phyloP scores from a whole-genome alignment of 2,797 vertebrate genomes.

The Oryzias dopingdopingensis region DNA sequence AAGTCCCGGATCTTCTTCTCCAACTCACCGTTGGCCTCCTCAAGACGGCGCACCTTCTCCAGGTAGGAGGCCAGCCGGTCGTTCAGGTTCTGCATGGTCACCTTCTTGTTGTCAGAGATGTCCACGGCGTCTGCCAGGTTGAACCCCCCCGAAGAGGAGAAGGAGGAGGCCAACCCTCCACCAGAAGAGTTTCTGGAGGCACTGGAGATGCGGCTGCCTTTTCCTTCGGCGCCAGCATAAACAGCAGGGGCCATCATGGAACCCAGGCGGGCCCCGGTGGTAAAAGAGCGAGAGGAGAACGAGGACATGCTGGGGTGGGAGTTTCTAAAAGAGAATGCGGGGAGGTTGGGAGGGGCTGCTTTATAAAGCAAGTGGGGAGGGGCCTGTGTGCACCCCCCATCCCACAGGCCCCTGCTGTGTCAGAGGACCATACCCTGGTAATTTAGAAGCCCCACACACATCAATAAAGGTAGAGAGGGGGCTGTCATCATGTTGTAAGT shows the following conservation, averaged over 20 bases:
- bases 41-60: constrained; percentile 87
- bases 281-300: background rate
- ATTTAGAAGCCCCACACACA: too few species aligned
- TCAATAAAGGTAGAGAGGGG: too few species aligned
- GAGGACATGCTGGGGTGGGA: constrained; percentile 33
- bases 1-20: constrained; percentile 82
- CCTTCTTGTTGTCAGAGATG: constrained; percentile 74
- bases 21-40: constrained; percentile 80
- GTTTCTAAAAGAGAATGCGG: constrained; percentile 25
- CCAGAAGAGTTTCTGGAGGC: constrained; percentile 24
- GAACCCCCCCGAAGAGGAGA: constrained; percentile 5
- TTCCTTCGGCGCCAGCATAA: constrained; percentile 67
- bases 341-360: background rate
- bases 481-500: too few species aligned
- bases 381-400: background rate
- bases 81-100: constrained; percentile 96
- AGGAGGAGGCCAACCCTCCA: background rate
- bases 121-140: constrained; percentile 31
- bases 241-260: constrained; percentile 63
- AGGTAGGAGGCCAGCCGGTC: constrained; percentile 90
- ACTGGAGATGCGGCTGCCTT: constrained; percentile 55
- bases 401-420: background rate
- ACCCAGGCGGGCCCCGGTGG: background rate
- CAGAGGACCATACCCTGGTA: too few species aligned
- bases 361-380: constrained; percentile 46